A percentile compares a stretch with the other conserved stretches of the same genome.
These are phyloP conservation scores for Coremacera marginata DNA, from an alignment of 2,888 invertebrate species.

Conservation along the genomic window DNA sequence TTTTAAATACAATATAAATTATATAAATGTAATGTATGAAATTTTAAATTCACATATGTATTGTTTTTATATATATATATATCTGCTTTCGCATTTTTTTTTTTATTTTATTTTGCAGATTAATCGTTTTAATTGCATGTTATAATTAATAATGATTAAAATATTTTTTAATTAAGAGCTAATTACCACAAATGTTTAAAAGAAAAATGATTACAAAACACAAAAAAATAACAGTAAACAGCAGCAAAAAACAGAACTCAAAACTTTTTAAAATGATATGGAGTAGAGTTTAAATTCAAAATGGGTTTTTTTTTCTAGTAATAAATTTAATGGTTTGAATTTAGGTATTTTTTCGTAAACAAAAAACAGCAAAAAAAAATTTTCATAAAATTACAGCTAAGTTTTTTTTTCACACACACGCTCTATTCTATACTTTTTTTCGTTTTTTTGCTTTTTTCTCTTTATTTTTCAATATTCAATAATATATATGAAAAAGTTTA, in stretches of 20 bases:
- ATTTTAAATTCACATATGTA: constrained; percentile 44
- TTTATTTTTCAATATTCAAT: constrained; percentile 22
- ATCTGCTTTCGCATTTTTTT: neutral
- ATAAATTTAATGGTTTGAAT: neutral
- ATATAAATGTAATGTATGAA: constrained; percentile 31
- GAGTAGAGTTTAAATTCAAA: neutral
- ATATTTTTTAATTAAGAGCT: constrained; percentile 11
- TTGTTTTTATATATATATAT: constrained; percentile 31
- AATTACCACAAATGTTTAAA: constrained; percentile 6
- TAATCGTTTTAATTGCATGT: neutral
- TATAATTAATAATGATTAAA: constrained; percentile 5
- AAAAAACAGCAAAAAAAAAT: neutral
- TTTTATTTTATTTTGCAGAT: neutral
- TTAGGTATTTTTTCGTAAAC: neutral
- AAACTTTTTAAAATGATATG: neutral
- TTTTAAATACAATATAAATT: constrained; percentile 38
- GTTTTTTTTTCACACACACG: neutral
- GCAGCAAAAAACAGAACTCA: neutral
- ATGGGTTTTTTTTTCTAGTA: neutral
- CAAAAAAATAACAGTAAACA: neutral
- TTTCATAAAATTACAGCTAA: neutral
- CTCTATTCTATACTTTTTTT: neutral
- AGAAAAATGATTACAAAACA: neutral
- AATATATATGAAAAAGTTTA: constrained; percentile 15
- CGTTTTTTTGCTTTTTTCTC: constrained; percentile 10